Evolutionary conservation across 2,113 vertebrate species (phyloP), one percentile per base, ranked within the genome.

Genomic region (Sebastes schlegelii): DNA sequence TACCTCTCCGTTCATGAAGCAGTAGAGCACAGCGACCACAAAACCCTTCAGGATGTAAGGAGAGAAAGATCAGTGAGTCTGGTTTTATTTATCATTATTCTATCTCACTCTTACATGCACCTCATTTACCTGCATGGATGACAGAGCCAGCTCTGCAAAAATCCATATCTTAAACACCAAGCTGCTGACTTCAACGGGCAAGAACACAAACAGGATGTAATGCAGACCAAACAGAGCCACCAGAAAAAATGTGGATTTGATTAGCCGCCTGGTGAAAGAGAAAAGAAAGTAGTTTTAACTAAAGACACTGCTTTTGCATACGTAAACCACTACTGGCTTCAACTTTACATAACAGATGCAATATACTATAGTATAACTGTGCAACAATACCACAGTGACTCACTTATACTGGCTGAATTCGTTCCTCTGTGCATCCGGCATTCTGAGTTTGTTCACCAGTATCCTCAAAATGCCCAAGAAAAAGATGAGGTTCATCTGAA

Each of bases 141-240:
- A 97, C 60, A 99, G 94, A 55, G 97, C 97, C 79, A 99, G 66
- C 91, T 99, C 98, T 3, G 97, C 96, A 76, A 96, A 94, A 19
- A 96, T 95, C 92, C 97, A 96, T 45, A 98, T 95, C 88, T 96
- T 95, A 90, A 97, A 94, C 61, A 94, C 87, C 12, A 88, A 87
- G 75, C 76, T 86, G 87, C 87, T 95, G 63, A 96, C 86, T 0
- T 96, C 91, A 17, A 97, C 96, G 0, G 97, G 97, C 66, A 97
- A 94, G 88, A 99, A 97, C 57, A 95, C 96, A 1, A 99, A 99
- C 83, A 99, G 80, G 60, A 97, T 96, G 83, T 98, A 99, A 86
- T 99, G 97, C 58, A 97, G 84, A 7, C 98, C 98, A 2, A 99
- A 99, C 70, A 99, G 96, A 14, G 97, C 96, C 84, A 99, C 97